Conservation (phyloP, 2,113 vertebrate genomes). For the Nothoprocta pentlandii region DNA sequence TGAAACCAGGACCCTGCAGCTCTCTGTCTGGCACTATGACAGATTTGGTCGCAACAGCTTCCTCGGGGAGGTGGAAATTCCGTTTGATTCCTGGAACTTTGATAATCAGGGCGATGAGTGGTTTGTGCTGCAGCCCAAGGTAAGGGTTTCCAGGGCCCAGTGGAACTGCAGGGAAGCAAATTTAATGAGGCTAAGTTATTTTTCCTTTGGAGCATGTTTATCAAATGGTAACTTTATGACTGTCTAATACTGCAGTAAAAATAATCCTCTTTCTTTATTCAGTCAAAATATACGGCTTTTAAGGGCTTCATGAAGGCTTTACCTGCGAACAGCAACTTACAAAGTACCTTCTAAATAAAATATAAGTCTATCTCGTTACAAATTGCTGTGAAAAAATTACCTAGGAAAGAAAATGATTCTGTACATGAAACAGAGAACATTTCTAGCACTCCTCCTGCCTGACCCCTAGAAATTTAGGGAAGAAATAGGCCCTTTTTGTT, state of each 20-base stretch:
- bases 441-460: neutral
- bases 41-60: constrained; percentile 95
- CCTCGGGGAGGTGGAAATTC: constrained; percentile 95
- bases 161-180: neutral
- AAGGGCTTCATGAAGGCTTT: neutral
- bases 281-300: neutral
- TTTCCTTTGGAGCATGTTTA: neutral
- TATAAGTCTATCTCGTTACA: neutral
- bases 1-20: constrained; percentile 92
- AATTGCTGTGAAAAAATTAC: neutral
- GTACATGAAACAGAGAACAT: neutral
- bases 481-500: neutral
- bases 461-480: neutral
- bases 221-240: neutral
- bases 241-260: neutral
- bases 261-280: neutral
- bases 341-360: neutral
- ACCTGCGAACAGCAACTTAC: neutral
- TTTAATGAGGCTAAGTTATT: neutral
- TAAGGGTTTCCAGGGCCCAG: constrained; percentile 60
- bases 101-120: constrained; percentile 90
- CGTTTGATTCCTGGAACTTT: constrained; percentile 95
- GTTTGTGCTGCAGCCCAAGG: constrained; percentile 93
- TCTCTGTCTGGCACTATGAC: constrained; percentile 97
- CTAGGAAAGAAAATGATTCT: neutral